Evolutionary conservation across 2,888 invertebrate species (phyloP), one percentile per base, ranked within the genome.

Genomic region (Lycophotia porphyrea): DNA sequence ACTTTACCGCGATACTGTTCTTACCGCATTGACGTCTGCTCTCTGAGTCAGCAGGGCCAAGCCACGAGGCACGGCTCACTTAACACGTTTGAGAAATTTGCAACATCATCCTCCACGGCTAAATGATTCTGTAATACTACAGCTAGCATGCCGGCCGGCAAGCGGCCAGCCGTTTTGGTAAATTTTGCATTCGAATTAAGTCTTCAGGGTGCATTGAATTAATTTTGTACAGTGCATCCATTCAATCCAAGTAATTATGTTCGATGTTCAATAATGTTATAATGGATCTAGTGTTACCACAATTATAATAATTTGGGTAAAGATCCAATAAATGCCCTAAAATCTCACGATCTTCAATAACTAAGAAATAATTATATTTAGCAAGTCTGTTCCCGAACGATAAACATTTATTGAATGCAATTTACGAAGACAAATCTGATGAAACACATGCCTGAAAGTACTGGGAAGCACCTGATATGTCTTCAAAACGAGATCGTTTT

Each of bases 1-100:
- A 95, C 94, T 94, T 94, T 93, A 94, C 91, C 91, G 90, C 93
- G 89, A 92, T 92, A 92, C 92, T 91, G 92, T 90, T 93, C 93
- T 92, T 91, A 92, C 92, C 91, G 89, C 93, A 93, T 88, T 94
- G 94, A 93, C 93, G 94, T 93, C 90, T 84, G 89, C 85, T 81
- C 86, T 77, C 85, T 93, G 93, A 94, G 87, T 94, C 91, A 91
- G 86, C 90, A 88, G 87, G 88, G 89, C 89, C 89, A 87, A 86
- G 90, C 90, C 89, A 86, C 84, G 84, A 88, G 86, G 84, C 85
- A 81, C 85, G 82, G 87, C 85, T 87, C 88, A 84, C 85, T 85
- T 90, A 81, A 84, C 86, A 88, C 84, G 73, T 82, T 82, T 71
- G 71, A 34, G 67, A 75, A 81, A 86, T 82, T 85, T 80, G 82